These are phyloP conservation scores for Drosophila atroscutellata DNA, from an alignment of 2,888 invertebrate species.

Conservation along the genomic window DNA sequence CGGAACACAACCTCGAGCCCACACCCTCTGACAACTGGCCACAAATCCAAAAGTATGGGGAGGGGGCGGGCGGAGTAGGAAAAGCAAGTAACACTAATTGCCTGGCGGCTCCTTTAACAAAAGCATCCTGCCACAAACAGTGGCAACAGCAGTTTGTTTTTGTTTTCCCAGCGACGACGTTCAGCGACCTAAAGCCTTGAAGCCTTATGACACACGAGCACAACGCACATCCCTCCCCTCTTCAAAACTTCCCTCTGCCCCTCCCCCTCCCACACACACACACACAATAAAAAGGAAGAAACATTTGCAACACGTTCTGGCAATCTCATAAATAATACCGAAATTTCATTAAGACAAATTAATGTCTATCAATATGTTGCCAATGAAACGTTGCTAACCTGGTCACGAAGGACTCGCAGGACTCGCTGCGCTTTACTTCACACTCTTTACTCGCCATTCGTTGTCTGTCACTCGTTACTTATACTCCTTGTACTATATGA, in stretches of 20 bases:
- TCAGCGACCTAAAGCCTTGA: constrained; percentile 24
- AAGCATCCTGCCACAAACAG: constrained; percentile 38
- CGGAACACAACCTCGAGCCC: constrained; percentile 34
- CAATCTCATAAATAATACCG: constrained; percentile 84
- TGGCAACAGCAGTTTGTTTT: constrained; percentile 63
- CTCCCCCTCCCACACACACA: constrained; percentile 15
- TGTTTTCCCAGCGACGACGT: constrained; percentile 59
- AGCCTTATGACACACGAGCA: constrained; percentile 53
- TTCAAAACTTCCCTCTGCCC: not conserved
- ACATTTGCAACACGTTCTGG: constrained; percentile 75
- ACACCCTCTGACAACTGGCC: constrained; percentile 52
- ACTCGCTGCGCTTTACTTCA: constrained; percentile 9
- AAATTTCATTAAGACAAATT: constrained; percentile 85
- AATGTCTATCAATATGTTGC: constrained; percentile 86
- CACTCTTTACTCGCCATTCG: not conserved
- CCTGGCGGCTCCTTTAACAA: constrained; percentile 52
- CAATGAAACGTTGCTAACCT: constrained; percentile 41
- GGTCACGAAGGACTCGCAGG: constrained; percentile 4
- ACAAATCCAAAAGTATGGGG: constrained; percentile 30
- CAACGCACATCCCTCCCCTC: constrained; percentile 6
- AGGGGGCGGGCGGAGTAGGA: not conserved
- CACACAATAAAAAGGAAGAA: constrained; percentile 7
- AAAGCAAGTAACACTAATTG: constrained; percentile 66
- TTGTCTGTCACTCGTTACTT: not conserved
- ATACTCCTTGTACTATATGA: not conserved